Percentiles rank a stretch among this genome's conserved stretches.
These are phyloP conservation scores for Anolis sagrei DNA, from an alignment of 2,113 vertebrate species.

Conservation along the genomic window DNA sequence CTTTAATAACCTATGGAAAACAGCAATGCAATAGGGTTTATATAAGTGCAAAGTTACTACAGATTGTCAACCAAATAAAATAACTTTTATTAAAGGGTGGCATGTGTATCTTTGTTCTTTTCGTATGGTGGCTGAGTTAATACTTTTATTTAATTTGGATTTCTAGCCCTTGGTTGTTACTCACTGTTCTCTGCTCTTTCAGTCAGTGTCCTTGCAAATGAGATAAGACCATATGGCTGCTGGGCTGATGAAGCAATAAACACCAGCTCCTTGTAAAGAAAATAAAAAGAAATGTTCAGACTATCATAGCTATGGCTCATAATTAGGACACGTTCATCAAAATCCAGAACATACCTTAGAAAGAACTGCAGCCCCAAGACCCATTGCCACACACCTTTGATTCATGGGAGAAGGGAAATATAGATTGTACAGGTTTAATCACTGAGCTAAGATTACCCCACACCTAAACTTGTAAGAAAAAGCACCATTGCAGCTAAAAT, in stretches of 20 bases:
- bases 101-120: constrained; percentile 7
- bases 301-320: background rate
- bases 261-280: background rate
- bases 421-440: constrained; percentile 17
- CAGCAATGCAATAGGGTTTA: no score
- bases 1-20: no score
- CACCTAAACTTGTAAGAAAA: constrained; percentile 33
- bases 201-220: background rate
- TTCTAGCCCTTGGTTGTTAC: background rate
- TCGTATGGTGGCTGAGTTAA: background rate
- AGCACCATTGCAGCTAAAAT: constrained; percentile 24
- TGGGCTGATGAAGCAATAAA: constrained; percentile 22
- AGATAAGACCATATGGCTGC: background rate
- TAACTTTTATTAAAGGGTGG: no score
- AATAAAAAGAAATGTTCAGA: background rate
- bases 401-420: background rate
- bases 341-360: accelerated
- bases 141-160: background rate
- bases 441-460: constrained; percentile 18
- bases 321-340: background rate
- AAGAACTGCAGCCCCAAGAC: background rate
- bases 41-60: no score
- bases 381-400: no score
- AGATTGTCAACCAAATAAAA: no score
- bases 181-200: background rate